Evolutionary conservation across 37 sponge, comb jelly and placozoan genomes (phyloP).

Genomic region (Diacarnus erythraeanus): DNA sequence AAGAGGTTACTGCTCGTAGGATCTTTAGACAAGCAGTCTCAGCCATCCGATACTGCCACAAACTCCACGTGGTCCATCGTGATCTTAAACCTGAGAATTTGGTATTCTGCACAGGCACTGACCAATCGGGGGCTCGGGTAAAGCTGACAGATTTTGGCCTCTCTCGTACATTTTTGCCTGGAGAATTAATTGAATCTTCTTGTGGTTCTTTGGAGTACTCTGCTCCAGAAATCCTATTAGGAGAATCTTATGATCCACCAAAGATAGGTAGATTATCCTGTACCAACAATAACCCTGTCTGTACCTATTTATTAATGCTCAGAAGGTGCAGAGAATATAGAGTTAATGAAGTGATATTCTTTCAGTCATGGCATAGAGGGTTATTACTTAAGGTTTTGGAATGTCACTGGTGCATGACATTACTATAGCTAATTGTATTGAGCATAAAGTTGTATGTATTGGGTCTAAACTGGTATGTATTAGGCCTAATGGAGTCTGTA

Average conservation of each 20-base stretch:
- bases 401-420: no score
- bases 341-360: no score
- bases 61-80: constrained; percentile 94
- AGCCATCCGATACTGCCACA: constrained; percentile 95
- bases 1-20: constrained; percentile 66
- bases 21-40: constrained; percentile 87
- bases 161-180: constrained; percentile 88
- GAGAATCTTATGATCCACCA: constrained; percentile 92
- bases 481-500: no score
- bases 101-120: constrained; percentile 73
- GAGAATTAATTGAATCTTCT: constrained; percentile 88
- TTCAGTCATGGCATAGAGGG: no score
- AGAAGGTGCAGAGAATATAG: no score
- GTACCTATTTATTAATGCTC: no score
- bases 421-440: no score
- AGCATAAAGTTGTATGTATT: no score
- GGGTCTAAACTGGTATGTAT: no score
- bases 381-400: no score
- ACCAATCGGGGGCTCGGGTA: constrained; percentile 31
- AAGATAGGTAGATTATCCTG: constrained; percentile 86
- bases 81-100: constrained; percentile 98
- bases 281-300: no score
- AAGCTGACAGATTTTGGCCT: constrained; percentile 97
- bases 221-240: constrained; percentile 95
- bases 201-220: constrained; percentile 96